phyloP scores from a whole-genome alignment of 2,888 invertebrate species.

The Eristalis pertinax region DNA sequence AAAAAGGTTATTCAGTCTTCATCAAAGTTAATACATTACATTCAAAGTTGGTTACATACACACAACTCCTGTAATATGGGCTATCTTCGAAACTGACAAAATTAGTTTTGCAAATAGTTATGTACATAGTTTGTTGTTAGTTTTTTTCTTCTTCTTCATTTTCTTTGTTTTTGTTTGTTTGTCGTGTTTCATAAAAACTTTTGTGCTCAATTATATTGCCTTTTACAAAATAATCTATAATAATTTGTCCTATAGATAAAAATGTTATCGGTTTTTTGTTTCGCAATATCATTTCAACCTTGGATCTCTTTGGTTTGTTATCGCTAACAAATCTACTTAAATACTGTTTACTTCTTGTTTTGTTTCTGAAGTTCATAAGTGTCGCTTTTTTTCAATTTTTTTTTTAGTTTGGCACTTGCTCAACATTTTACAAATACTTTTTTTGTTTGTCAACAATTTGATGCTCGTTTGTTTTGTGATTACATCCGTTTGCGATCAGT shows the following conservation, averaged over 20 bases:
- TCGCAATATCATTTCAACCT: neutral
- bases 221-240: neutral
- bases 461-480: neutral
- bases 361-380: neutral
- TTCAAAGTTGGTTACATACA: neutral
- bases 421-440: neutral
- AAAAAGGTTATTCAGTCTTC: neutral
- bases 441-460: neutral
- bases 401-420: neutral
- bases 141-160: neutral
- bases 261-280: neutral
- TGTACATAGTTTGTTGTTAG: neutral
- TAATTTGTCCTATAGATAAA: neutral
- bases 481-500: neutral
- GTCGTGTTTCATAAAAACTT: neutral
- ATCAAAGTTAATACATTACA: neutral
- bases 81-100: neutral
- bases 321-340: neutral
- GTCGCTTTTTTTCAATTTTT: too few relatives aligned
- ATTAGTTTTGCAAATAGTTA: constrained; percentile 1
- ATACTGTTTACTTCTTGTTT: neutral
- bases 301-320: neutral
- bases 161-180: neutral
- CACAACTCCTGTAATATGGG: neutral
- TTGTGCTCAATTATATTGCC: neutral